These are phyloP conservation scores for Siniperca chuatsi DNA, from an alignment of 2,113 vertebrate species.

Conservation along the genomic window DNA sequence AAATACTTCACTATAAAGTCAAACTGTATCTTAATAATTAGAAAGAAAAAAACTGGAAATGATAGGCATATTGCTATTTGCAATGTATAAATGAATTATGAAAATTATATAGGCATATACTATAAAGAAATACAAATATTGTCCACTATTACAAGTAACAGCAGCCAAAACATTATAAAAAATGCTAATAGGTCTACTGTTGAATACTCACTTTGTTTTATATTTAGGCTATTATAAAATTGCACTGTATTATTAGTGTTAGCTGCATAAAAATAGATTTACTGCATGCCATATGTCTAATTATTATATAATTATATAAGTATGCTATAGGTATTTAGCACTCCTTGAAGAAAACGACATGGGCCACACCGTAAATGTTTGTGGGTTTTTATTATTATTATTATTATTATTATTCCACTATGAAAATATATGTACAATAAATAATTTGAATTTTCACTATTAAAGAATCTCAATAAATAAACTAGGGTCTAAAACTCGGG, in stretches of 20 bases:
- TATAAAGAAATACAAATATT: background rate
- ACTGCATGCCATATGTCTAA: background rate
- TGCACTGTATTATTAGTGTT: background rate
- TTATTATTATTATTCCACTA: conserved; percentile 91
- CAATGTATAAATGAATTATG: background rate
- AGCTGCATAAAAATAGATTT: background rate
- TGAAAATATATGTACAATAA: conserved; percentile 99
- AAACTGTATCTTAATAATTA: background rate
- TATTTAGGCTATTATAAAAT: background rate
- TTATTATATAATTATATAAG: background rate
- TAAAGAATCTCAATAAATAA: conserved; percentile 99
- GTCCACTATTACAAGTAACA: background rate
- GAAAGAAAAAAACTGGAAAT: background rate
- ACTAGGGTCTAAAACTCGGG: conserved; percentile 90
- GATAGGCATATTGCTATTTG: background rate
- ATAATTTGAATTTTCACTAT: conserved; percentile 95
- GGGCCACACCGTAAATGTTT: conserved; percentile 76
- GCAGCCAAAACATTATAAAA: background rate
- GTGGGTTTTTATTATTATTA: conserved; percentile 73
- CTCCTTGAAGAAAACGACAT: conserved; percentile 67
- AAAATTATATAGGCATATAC: background rate
- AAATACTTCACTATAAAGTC: background rate
- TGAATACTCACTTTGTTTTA: background rate
- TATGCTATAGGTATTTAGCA: background rate
- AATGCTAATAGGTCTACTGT: background rate